A percentile compares a stretch with the other conserved stretches of the same genome.
Evolutionary conservation across 2,113 vertebrate species (phyloP).

Genomic region (Camelus bactrianus): DNA sequence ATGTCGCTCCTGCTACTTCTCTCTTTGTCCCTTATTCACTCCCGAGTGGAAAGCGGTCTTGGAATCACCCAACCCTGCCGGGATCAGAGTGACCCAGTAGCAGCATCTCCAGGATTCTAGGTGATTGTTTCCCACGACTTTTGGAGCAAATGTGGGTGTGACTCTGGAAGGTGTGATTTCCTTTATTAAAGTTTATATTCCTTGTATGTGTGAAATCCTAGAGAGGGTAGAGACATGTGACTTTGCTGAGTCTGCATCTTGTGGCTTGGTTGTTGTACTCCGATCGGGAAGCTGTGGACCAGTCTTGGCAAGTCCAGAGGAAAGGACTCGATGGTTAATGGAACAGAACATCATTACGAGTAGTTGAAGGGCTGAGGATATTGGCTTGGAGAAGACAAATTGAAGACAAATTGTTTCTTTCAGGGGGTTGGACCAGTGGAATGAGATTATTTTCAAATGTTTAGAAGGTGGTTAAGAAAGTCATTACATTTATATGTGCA

Average conservation of each 20-base stretch:
- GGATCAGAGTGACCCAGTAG: not conserved
- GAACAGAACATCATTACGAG: not conserved
- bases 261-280: not conserved
- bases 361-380: not conserved
- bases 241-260: not conserved
- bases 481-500: not conserved
- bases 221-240: not conserved
- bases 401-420: not conserved
- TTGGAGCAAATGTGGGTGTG: not conserved
- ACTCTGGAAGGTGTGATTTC: not conserved
- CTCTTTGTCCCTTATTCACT: not conserved
- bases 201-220: not conserved
- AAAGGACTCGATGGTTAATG: not conserved
- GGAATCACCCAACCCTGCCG: too few species aligned
- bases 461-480: not conserved
- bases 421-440: not conserved
- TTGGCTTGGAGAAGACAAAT: not conserved
- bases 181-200: not conserved
- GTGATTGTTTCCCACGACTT: not conserved
- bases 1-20: fast-evolving
- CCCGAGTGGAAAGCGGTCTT: not conserved
- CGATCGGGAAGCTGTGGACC: not conserved
- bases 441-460: not conserved
- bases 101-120: not conserved
- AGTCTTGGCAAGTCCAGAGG: not conserved